Conservation (phyloP, 2,888 invertebrate genomes). For the Caenorhabditis sulstoni region DNA sequence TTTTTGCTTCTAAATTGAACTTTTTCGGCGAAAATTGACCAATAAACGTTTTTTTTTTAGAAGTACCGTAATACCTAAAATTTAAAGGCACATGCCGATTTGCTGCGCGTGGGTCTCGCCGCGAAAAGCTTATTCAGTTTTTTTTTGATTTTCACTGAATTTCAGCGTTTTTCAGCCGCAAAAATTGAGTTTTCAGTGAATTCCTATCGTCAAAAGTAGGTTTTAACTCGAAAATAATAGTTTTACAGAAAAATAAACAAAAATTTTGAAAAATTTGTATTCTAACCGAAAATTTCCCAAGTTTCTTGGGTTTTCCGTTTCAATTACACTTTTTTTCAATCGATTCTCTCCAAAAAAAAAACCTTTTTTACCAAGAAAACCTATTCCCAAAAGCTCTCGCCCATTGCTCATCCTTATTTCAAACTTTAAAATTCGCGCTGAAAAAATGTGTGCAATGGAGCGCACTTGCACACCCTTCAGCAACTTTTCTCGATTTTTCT, state of each 20-base stretch:
- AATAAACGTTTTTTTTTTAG: not conserved
- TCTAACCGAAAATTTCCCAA: no score
- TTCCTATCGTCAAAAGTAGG: no score
- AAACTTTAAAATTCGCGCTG: no score
- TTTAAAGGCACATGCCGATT: not conserved
- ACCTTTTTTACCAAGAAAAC: not conserved
- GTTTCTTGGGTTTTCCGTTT: no score
- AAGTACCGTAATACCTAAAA: not conserved
- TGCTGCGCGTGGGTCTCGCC: not conserved
- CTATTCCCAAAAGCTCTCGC: no score
- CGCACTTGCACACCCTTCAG: not conserved
- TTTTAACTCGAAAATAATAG: no score
- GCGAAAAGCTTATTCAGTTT: not conserved
- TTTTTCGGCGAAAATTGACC: conserved; percentile 16
- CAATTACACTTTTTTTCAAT: no score
- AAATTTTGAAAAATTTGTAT: no score
- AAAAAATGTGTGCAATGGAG: not conserved
- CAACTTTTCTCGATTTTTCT: not conserved
- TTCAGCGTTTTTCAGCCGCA: no score
- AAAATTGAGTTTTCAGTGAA: no score
- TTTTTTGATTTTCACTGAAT: not conserved
- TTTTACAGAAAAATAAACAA: no score
- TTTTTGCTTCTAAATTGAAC: conserved; percentile 7
- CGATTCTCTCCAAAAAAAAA: not conserved
- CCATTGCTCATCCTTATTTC: conserved; percentile 5